Evolutionary conservation across 1,140 invertebrate genomes (phyloP), one percentile per base, ranked within the genome.

Genomic region (Monochamus saltuarius): DNA sequence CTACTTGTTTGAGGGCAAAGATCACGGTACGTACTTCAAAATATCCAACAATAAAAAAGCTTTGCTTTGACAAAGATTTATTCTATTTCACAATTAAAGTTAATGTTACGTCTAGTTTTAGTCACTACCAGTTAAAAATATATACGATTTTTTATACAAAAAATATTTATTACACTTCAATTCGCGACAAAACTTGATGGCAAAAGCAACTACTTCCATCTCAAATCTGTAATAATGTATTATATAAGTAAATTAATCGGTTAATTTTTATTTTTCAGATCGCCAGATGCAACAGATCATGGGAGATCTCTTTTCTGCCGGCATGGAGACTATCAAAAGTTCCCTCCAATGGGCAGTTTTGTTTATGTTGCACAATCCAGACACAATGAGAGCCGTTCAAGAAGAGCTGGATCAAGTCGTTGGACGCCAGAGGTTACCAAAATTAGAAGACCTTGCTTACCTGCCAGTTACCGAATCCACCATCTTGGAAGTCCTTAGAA

Each of bases 261-360:
- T 29, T 52, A 59, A 34, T 75, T 45, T 42, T 34, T 52, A 68
- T 43, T 36, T 69, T 71, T 3, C 76, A 92, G 92, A 95, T 81
- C 83, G 90, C 36, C 93, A 96, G 78, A 84, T 96, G 60, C 89
- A 94, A 62, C 93, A 95, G 79, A 90, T 95, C 36, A 86, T 95
- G 63, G 90, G 89, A 2, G 94, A 97, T 73, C 78, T 98, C 14
- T 97, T 95, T 80, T 89, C 90, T 1, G 94, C 92, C 59, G 94
- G 94, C 7, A 92, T 95, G 85, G 95, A 97, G 78, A 97, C 94
- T 0, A 93, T 95, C 17, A 94, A 95, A 64, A 94, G 89, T 0
- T 92, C 94, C 0, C 74, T 97, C 1, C 82, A 92, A 45, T 97
- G 94, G 92, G 85, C 92, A 39, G 83, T 96, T 35, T 82, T 97